phyloP scores from a whole-genome alignment of 2,797 vertebrate species.

The Megaceryle alcyon region DNA sequence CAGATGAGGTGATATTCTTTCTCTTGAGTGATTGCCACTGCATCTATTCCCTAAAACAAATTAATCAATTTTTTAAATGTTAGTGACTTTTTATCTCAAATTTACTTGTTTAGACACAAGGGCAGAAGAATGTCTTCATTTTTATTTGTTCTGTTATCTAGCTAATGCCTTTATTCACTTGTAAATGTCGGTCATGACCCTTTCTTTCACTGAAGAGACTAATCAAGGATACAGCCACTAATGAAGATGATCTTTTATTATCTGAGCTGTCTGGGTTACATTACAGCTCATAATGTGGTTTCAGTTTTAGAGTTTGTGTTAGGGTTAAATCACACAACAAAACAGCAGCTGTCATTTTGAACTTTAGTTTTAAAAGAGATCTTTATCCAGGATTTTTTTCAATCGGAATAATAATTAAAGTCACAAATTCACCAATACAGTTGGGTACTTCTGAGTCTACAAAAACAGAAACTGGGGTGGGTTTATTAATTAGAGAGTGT shows the following conservation, averaged over 20 bases:
- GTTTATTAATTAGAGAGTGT: neutral
- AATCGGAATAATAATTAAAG: neutral
- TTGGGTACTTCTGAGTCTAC: neutral
- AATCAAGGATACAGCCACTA: constrained; percentile 22
- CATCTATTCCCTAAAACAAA: neutral
- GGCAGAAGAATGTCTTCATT: neutral
- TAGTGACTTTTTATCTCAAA: neutral
- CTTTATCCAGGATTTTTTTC: neutral
- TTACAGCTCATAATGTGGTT: neutral
- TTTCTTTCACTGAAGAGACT: constrained; percentile 21
- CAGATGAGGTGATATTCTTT: neutral
- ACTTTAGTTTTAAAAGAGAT: neutral
- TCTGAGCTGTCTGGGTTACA: neutral
- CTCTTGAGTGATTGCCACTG: neutral
- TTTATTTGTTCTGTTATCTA: neutral
- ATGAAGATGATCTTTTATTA: constrained; percentile 42
- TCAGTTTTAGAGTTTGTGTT: neutral
- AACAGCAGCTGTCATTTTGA: neutral
- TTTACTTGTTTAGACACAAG: neutral
- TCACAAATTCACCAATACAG: neutral
- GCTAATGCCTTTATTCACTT: neutral
- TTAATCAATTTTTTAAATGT: neutral
- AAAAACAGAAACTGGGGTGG: neutral
- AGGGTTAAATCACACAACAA: neutral
- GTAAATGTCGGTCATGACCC: neutral